phyloP scores from a whole-genome alignment of 2,888 invertebrate species.

The Melikaiella ostensackeni region DNA sequence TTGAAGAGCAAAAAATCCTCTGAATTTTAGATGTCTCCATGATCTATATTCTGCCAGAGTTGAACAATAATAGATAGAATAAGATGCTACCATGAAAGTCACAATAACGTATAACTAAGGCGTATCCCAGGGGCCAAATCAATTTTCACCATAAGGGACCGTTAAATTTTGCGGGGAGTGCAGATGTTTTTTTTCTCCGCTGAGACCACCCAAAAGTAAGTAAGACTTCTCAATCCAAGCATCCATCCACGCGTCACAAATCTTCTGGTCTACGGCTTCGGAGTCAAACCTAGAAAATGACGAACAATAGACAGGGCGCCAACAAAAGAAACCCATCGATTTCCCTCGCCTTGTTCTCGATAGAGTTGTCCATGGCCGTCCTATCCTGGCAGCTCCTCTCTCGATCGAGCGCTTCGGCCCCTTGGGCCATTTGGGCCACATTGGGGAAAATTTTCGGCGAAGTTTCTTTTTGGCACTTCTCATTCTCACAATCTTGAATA shows the following conservation, averaged over 20 bases:
- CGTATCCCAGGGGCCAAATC: conserved; percentile 60
- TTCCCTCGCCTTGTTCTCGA: conserved; percentile 8
- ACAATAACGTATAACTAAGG: conserved; percentile 46
- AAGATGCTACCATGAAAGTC: conserved; percentile 30
- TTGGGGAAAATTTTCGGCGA: neutral
- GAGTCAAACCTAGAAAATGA: conserved; percentile 58
- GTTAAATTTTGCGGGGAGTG: conserved; percentile 65
- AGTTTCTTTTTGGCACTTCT: neutral
- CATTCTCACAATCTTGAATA: neutral
- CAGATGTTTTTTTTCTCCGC: conserved; percentile 62
- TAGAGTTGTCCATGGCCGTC: conserved; percentile 4
- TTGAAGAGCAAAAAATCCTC: neutral
- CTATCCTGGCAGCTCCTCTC: neutral
- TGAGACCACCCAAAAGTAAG: conserved; percentile 53
- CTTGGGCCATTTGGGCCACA: neutral
- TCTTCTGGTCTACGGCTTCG: conserved; percentile 48
- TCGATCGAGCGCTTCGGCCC: neutral
- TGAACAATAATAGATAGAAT: conserved; percentile 2
- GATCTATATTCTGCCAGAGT: neutral
- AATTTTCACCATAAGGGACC: conserved; percentile 62
- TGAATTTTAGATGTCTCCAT: conserved; percentile 2
- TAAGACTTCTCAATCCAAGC: conserved; percentile 59
- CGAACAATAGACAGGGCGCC: conserved; percentile 2
- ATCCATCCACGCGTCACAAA: conserved; percentile 59
- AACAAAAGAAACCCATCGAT: conserved; percentile 19